phyloP scores from a whole-genome alignment of 2,797 vertebrate genomes.

The Orestias chungarensis region DNA sequence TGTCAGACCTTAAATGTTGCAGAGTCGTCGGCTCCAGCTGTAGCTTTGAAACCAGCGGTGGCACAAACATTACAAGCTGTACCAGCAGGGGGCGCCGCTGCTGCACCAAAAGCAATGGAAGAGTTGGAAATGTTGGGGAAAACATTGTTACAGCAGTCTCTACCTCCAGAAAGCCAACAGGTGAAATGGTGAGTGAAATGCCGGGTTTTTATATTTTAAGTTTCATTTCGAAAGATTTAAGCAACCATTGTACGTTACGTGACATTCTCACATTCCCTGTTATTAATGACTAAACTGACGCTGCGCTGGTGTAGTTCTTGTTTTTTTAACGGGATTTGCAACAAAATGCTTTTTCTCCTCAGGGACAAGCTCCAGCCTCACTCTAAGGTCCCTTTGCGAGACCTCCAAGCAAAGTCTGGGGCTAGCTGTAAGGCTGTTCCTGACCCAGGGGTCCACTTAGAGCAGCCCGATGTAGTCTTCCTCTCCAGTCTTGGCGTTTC shows the following conservation, averaged over 20 bases:
- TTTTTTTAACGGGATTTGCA: background rate
- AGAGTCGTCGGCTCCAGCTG: conserved; percentile 67
- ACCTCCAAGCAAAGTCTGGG: conserved; percentile 88
- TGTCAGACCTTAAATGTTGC: conserved; percentile 82
- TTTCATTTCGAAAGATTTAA: too few species aligned
- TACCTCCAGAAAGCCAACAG: conserved; percentile 91
- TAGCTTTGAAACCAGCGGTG: conserved; percentile 68
- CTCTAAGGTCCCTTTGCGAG: conserved; percentile 87
- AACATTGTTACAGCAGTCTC: conserved; percentile 90
- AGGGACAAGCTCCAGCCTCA: conserved; percentile 91
- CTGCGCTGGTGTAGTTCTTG: background rate
- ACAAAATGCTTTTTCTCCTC: background rate
- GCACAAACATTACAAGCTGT: conserved; percentile 40
- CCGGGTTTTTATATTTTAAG: background rate
- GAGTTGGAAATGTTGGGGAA: conserved; percentile 93
- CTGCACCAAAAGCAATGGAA: conserved; percentile 84
- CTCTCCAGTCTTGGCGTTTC: conserved; percentile 49
- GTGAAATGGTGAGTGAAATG: conserved; percentile 90
- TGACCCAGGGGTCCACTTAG: conserved; percentile 31
- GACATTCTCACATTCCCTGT: too few species aligned
- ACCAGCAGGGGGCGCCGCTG: conserved; percentile 41
- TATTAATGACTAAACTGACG: background rate
- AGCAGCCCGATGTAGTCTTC: conserved; percentile 53
- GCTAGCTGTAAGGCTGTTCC: conserved; percentile 53
- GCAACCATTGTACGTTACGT: too few species aligned